Evolutionary conservation across 2,113 vertebrate species (phyloP).

Genomic region (Ibidorhyncha struthersii): DNA sequence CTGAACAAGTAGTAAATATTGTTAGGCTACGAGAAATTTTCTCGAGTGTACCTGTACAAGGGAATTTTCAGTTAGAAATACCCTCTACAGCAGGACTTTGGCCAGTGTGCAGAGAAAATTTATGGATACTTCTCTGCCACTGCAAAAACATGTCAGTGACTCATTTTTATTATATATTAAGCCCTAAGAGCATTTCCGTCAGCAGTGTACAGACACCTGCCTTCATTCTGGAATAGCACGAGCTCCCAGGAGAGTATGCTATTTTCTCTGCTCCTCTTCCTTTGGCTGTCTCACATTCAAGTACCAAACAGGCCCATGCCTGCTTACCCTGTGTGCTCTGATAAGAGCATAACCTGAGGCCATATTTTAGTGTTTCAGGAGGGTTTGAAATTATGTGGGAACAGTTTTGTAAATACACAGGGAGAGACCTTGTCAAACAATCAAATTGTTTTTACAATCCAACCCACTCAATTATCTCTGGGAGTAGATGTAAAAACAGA

Average conservation of each 20-base stretch:
- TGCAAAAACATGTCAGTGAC: neutral
- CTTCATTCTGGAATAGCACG: neutral
- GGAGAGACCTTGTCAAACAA: constrained; percentile 51
- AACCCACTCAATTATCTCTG: constrained; percentile 29
- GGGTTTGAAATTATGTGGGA: constrained; percentile 45
- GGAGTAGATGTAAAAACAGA: constrained; percentile 44
- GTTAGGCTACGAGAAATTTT: neutral
- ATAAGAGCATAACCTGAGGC: constrained; percentile 32
- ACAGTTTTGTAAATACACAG: constrained; percentile 49
- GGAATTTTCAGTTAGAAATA: neutral
- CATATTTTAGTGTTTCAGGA: neutral
- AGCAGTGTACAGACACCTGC: neutral
- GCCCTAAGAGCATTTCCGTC: neutral
- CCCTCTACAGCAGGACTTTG: neutral
- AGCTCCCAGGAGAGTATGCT: neutral
- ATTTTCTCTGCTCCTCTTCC: neutral
- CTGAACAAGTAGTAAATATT: neutral
- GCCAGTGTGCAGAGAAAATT: neutral
- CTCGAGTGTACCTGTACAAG: neutral
- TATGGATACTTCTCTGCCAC: neutral
- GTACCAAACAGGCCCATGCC: neutral
- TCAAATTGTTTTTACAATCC: constrained; percentile 50
- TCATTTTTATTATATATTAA: neutral
- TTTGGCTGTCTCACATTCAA: neutral
- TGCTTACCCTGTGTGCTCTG: neutral